These are phyloP conservation scores for Saimiri boliviensis DNA, from an alignment of 2,113 vertebrate genomes.

Conservation along the genomic window DNA sequence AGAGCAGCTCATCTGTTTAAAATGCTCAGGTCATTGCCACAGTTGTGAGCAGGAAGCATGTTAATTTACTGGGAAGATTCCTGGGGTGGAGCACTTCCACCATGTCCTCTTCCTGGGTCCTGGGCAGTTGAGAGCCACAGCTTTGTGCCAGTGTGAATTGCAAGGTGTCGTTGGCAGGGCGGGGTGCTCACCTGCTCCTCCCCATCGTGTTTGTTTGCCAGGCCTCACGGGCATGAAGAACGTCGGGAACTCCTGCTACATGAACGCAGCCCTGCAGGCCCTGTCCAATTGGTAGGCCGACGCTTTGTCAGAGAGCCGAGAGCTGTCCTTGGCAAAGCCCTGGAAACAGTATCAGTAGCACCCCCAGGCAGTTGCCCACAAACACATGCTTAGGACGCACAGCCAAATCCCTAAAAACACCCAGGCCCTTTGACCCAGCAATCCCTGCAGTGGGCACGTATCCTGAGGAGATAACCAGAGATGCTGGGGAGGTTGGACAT, in stretches of 20 bases:
- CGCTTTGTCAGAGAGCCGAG: not conserved
- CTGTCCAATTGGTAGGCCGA: conserved; percentile 96
- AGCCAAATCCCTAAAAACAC: not conserved
- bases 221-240: conserved; percentile 99
- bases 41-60: fast-evolving
- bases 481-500: fast-evolving
- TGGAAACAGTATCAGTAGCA: not conserved
- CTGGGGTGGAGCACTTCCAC: not conserved
- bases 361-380: not conserved
- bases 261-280: conserved; percentile 98
- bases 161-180: fast-evolving
- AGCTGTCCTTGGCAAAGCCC: not conserved
- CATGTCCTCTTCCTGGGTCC: fast-evolving
- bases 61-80: fast-evolving
- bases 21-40: fast-evolving
- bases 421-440: not conserved
- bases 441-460: not conserved
- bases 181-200: not conserved
- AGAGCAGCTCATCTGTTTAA: fast-evolving
- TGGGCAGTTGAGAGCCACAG: not conserved
- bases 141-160: fast-evolving
- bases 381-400: fast-evolving
- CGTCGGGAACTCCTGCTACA: conserved; percentile 99
- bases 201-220: conserved; percentile 63
- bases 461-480: not conserved